Percentiles rank a stretch among this genome's conserved stretches.
Conservation (phyloP, 2,797 vertebrate genomes). For the Pseudochirops cupreus region DNA sequence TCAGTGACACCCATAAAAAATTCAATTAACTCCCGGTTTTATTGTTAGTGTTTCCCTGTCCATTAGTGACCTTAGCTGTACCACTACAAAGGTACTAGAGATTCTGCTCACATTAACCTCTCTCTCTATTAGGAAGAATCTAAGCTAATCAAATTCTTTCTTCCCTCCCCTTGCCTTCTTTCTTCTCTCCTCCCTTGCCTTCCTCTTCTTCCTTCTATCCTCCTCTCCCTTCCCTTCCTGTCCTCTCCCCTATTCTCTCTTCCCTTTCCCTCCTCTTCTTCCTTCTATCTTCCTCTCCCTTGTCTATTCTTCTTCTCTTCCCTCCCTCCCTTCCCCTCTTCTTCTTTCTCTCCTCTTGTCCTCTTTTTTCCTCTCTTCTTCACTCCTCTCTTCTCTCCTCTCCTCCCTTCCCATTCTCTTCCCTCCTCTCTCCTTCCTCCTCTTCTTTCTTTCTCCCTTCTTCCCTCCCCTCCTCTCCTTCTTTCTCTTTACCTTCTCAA, state of each 20-base stretch:
- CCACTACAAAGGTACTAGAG: neutral
- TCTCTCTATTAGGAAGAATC: neutral
- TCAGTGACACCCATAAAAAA: conserved; percentile 1
- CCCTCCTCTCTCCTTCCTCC: neutral
- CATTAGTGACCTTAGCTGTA: conserved; percentile 12
- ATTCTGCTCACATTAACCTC: neutral
- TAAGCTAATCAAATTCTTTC: neutral
- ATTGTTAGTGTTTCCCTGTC: conserved; percentile 18
- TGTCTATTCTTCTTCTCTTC: neutral
- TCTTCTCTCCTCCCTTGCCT: neutral
- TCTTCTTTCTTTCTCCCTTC: rapidly evolving
- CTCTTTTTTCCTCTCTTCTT: neutral
- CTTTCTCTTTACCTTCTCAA: neutral
- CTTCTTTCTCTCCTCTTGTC: neutral
- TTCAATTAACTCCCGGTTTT: conserved; percentile 12
- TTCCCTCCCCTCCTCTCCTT: neutral
- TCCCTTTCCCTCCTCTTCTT: neutral
- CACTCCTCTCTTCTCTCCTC: neutral
- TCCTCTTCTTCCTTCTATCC: neutral
- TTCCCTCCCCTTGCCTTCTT: neutral
- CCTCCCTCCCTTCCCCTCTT: neutral
- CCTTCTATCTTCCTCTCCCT: neutral
- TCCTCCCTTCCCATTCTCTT: neutral
- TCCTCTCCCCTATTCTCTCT: neutral
- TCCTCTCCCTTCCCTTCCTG: neutral